Evolutionary conservation across 2,113 vertebrate genomes (phyloP), one percentile per base, ranked within the genome.

Genomic region (Centropristis striata): DNA sequence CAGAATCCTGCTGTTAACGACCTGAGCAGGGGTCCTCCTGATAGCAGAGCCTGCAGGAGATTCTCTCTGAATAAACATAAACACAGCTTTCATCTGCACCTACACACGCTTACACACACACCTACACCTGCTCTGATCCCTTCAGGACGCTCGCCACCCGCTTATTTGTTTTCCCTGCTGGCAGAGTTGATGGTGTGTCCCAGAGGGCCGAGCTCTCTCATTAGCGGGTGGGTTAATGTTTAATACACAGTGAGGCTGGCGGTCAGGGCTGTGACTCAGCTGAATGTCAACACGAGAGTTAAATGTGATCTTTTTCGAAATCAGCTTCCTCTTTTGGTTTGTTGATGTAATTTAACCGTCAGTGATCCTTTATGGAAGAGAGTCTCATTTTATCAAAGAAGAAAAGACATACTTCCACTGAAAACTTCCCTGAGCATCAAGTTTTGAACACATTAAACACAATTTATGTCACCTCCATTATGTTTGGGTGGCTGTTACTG

Each of bases 21-120:
- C 69, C 68, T 83, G 47, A 60, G 11, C 55, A 46, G 36, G 25
- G 25, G 25, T 14, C 63, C 23, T 69, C 42, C n/a, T 53, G 46
- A 32, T 32, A 54, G 64, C 44, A 18, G 23, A 41, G 64, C 32
- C 63, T 47, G 58, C 28, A 70, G 51, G 11, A n/a, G 61, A 10
- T 1, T 64, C 13, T 0, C 53, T 15, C 60, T 20, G 39, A 14
- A 28, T 28, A 23, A 39, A 50, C 57, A 14, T 25, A 32, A 18
- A 13, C 9, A 13, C 51, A 28, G n/a, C n/a, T n/a, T n/a, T 5
- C 50, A 25, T 21, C 20, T 32, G 25, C 65, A 50, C 12, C 27
- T n/a, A 53, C 21, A 57, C 32, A 68, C 27, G 18, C 28, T 25
- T 15, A 55, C 54, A 32, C 15, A 32, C 54, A 0, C 36, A 10